Evolutionary conservation across 2,113 vertebrate species (phyloP), one percentile per base, ranked within the genome.

Genomic region (Phaethornis superciliosus): DNA sequence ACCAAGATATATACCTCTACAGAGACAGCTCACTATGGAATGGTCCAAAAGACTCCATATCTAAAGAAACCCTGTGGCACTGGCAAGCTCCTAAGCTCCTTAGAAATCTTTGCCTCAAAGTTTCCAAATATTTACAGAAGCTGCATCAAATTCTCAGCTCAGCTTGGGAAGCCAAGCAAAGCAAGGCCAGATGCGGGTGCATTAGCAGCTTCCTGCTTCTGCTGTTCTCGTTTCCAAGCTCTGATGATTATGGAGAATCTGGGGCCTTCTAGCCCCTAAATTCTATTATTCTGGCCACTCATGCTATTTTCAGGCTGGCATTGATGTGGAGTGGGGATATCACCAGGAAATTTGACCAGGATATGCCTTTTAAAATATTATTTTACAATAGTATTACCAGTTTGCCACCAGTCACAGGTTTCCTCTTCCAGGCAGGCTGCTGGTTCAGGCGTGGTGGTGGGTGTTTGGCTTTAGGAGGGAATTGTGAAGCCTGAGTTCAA

Each of bases 251-350:
- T 30, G 30, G 69, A 89, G 18, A 56, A 59, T 55, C 46, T 70
- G 59, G 60, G 26, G 44, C 9, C 42, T 74, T 27, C 13, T 11
- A 30, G 27, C 3, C 1, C 26, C 65, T 56, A 56, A 77, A 83
- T 60, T 86, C 51, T 44, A 20, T 65, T 65, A 44, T 70, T 81
- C 77, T 30, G 5, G 11, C 51, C 22, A 30, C 35, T 77, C 0
- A 0, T 9, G 16, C 26, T 56, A 14, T 47, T 86, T 93, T 81
- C 59, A 58, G 68, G 22, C 46, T 84, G 90, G 20, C 40, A 68
- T 7, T 0, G 0, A 8, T 6, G 15, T 35, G 40, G 2, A 0
- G 0, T 65, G 51, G 30, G 27, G 52, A 90, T 69, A 40, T 40
- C 40, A 40, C 40, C 10, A 40, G 40, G 40, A 40, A 40, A 40